Percentiles rank a stretch among this genome's conserved stretches.
phyloP scores from a whole-genome alignment of 2,797 vertebrate genomes.

The Enteromius fasciolatus region DNA sequence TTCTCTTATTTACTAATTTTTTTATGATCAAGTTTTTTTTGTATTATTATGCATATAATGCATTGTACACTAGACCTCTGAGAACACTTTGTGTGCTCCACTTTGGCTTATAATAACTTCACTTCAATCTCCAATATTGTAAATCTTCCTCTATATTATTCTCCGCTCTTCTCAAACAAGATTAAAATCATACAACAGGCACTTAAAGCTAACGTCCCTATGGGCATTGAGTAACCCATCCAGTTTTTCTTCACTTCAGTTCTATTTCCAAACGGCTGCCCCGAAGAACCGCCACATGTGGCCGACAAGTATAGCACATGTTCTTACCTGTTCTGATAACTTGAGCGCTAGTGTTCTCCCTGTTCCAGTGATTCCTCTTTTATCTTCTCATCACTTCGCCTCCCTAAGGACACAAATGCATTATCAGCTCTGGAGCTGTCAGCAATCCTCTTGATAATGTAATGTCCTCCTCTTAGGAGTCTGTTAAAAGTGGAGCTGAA shows the following conservation, averaged over 20 bases:
- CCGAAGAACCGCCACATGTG: slow-evolving; percentile 2
- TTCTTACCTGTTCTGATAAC: slow-evolving; percentile 45
- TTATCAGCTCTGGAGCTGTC: slow-evolving; percentile 35
- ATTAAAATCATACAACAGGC: slow-evolving; percentile 6
- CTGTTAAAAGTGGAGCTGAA: slow-evolving; percentile 7
- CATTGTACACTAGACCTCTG: not conserved
- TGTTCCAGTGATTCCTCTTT: slow-evolving; percentile 37
- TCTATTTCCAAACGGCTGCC: not conserved
- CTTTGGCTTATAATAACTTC: slow-evolving; percentile 2
- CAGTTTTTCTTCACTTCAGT: slow-evolving; percentile 10
- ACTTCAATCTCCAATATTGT: not conserved
- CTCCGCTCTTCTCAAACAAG: not conserved
- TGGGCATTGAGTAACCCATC: slow-evolving; percentile 15
- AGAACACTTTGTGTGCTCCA: not conserved
- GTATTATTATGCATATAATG: not conserved
- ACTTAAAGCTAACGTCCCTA: not conserved
- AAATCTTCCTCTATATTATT: not conserved
- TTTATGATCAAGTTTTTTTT: not conserved
- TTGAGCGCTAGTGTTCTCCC: slow-evolving; percentile 25
- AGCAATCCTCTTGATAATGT: slow-evolving; percentile 43
- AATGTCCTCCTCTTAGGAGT: slow-evolving; percentile 32
- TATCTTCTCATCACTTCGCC: slow-evolving; percentile 39
- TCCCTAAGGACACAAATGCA: slow-evolving; percentile 25
- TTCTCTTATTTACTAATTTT: not conserved
- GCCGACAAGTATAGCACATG: slow-evolving; percentile 13